Percentiles rank a stretch among this genome's conserved stretches.
Evolutionary conservation across 2,113 vertebrate species (phyloP).

Genomic region (Cepphus grylle): DNA sequence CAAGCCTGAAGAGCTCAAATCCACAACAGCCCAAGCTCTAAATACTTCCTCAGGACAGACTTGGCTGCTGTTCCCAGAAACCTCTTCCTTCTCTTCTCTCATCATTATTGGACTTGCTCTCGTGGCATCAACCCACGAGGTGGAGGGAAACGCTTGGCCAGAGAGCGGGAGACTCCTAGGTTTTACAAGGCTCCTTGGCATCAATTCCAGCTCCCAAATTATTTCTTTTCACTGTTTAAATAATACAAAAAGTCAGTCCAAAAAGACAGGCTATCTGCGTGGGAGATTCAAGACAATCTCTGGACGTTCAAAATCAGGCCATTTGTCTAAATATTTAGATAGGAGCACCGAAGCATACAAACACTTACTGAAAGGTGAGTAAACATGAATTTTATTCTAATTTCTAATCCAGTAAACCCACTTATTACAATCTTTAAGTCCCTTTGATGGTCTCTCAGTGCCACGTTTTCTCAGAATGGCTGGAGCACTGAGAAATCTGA

Average conservation of each 20-base stretch:
- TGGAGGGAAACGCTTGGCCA: background rate
- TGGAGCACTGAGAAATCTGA: background rate
- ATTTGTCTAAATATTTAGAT: background rate
- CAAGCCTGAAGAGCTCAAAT: background rate
- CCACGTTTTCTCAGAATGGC: background rate
- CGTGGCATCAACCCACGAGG: background rate
- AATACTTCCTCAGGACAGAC: background rate
- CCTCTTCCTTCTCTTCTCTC: background rate
- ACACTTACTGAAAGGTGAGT: background rate
- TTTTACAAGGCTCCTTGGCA: background rate
- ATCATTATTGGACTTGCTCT: background rate
- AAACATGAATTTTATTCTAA: background rate
- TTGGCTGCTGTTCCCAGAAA: background rate
- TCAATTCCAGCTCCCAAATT: background rate
- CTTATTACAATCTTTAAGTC: background rate
- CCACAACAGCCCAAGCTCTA: background rate
- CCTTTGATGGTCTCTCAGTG: background rate
- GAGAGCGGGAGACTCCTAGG: background rate
- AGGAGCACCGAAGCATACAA: background rate
- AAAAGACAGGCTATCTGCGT: background rate
- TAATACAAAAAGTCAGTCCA: background rate
- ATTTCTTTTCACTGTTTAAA: background rate
- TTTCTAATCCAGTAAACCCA: background rate
- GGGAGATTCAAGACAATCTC: background rate
- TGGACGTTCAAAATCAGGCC: background rate